These are phyloP conservation scores for Drosophila insularis DNA, from an alignment of 1,140 invertebrate genomes.

Conservation along the genomic window DNA sequence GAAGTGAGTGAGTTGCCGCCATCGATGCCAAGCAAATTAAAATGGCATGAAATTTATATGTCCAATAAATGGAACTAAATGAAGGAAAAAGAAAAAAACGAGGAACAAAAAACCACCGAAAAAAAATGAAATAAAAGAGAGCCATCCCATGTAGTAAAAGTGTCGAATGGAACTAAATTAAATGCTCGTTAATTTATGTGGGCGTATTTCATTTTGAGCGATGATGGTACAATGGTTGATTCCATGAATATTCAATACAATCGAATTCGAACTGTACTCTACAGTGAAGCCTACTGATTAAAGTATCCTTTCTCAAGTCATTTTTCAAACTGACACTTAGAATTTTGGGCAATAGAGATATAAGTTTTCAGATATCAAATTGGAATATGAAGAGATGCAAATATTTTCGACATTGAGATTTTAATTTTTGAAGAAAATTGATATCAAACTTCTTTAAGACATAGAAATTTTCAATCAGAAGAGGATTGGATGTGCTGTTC, in stretches of 20 bases:
- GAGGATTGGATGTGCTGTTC: no score
- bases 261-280: neutral
- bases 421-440: no score
- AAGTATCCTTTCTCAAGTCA: no score
- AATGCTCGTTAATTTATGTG: slow-evolving; percentile 62
- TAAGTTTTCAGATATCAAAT: no score
- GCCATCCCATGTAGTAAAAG: slow-evolving; percentile 38
- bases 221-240: slow-evolving; percentile 8
- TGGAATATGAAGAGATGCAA: no score
- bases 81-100: slow-evolving; percentile 13
- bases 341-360: no score
- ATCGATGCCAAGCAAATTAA: slow-evolving; percentile 38
- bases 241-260: slow-evolving; percentile 20
- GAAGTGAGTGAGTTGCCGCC: slow-evolving; percentile 42
- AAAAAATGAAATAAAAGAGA: neutral
- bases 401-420: no score
- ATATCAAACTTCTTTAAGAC: no score
- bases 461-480: no score
- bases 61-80: slow-evolving; percentile 44
- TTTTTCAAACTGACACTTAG: no score
- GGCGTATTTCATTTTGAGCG: slow-evolving; percentile 47
- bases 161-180: slow-evolving; percentile 55
- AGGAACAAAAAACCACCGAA: slow-evolving; percentile 8
- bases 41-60: slow-evolving; percentile 56
- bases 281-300: neutral